A percentile compares a stretch with the other conserved stretches of the same genome.
Conservation (phyloP, 2,888 invertebrate species). For the Platerodrilus igneus region DNA sequence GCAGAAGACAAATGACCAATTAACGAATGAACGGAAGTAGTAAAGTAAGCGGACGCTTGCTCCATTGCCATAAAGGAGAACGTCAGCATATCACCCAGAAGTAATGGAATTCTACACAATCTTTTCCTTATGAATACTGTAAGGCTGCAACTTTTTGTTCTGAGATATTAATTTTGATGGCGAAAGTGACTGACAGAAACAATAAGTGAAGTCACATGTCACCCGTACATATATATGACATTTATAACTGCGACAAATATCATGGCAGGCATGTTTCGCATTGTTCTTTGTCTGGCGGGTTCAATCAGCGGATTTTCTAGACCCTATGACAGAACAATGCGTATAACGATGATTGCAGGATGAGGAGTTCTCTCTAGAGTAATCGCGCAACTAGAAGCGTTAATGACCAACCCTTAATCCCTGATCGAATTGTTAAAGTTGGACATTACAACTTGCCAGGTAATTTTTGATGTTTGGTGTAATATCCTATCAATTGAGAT, state of each 20-base stretch:
- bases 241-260: constrained; percentile 45
- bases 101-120: constrained; percentile 35
- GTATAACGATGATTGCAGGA: constrained; percentile 49
- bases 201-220: constrained; percentile 42
- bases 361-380: constrained; percentile 41
- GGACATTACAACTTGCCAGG: too few species aligned
- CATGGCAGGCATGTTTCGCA: constrained; percentile 41
- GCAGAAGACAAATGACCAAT: constrained; percentile 43
- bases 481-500: too few species aligned
- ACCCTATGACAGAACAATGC: constrained; percentile 39
- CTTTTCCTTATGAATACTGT: constrained; percentile 27
- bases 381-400: constrained; percentile 46
- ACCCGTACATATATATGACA: constrained; percentile 38
- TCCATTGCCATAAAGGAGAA: constrained; percentile 32
- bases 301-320: constrained; percentile 42
- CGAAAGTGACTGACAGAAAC: constrained; percentile 40
- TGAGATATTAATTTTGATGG: constrained; percentile 36
- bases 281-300: constrained; percentile 37
- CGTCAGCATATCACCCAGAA: constrained; percentile 37
- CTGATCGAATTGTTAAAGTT: too few species aligned
- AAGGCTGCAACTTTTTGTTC: constrained; percentile 28
- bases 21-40: constrained; percentile 41
- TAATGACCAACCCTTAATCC: constrained; percentile 40
- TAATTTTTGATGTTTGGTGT: too few species aligned
- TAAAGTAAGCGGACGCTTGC: constrained; percentile 36